A percentile compares a stretch with the other conserved stretches of the same genome.
phyloP scores from a whole-genome alignment of 2,888 invertebrate species.

The Spodoptera littoralis region DNA sequence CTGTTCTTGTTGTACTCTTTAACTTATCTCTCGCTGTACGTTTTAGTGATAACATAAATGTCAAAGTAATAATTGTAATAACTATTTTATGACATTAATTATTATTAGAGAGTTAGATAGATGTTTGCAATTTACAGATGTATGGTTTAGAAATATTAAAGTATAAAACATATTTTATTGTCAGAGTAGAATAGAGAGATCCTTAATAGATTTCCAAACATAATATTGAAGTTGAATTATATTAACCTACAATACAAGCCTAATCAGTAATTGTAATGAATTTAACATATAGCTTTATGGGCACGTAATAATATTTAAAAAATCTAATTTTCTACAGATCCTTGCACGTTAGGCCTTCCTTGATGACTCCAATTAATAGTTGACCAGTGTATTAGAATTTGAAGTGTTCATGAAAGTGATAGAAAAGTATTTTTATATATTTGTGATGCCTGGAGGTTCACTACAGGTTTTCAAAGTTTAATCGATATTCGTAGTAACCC shows the following conservation, averaged over 20 bases:
- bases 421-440: conserved; percentile 86
- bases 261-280: conserved; percentile 48
- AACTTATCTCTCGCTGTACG: conserved; percentile 61
- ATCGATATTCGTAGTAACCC: conserved; percentile 64
- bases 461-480: conserved; percentile 73
- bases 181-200: conserved; percentile 75
- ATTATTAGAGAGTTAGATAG: conserved; percentile 76
- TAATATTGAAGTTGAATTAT: conserved; percentile 36
- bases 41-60: conserved; percentile 59
- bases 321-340: conserved; percentile 58
- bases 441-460: conserved; percentile 73
- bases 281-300: conserved; percentile 56
- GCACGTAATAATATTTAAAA: conserved; percentile 40
- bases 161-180: conserved; percentile 70
- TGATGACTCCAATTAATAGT: conserved; percentile 73
- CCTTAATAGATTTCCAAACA: conserved; percentile 55
- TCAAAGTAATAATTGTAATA: conserved; percentile 59
- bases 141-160: conserved; percentile 68
- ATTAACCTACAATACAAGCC: conserved; percentile 50
- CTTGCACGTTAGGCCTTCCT: conserved; percentile 63
- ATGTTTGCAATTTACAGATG: conserved; percentile 75
- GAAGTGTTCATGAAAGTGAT: conserved; percentile 87
- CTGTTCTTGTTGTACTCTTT: conserved; percentile 75
- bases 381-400: conserved; percentile 82
- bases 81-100: conserved; percentile 68